A percentile compares a stretch with the other conserved stretches of the same genome.
phyloP scores from a whole-genome alignment of 2,113 vertebrate genomes.

The Muntiacus muntjak region DNA sequence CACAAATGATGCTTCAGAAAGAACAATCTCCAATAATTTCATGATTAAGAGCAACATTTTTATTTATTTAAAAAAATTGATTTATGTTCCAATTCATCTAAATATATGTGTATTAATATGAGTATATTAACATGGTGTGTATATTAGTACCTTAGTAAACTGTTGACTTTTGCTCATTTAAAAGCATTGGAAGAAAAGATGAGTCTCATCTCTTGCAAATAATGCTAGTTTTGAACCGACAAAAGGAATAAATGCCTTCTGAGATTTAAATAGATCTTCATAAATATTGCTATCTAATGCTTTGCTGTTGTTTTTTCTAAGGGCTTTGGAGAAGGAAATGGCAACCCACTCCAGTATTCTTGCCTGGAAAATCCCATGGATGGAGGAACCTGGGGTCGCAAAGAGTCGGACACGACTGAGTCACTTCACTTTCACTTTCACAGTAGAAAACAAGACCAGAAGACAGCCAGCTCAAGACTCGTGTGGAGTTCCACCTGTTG shows the following conservation, averaged over 20 bases:
- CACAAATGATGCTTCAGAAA: not conserved
- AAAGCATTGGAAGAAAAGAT: not conserved
- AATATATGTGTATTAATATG: not conserved
- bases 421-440: too few relatives aligned
- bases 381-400: too few relatives aligned
- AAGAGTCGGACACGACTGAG: too few relatives aligned
- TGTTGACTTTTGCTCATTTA: slow-evolving; percentile 1
- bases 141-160: not conserved
- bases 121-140: not conserved
- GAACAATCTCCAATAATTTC: not conserved
- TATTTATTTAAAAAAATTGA: not conserved
- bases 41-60: not conserved
- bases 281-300: not conserved
- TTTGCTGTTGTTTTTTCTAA: not conserved
- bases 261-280: not conserved
- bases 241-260: not conserved
- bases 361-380: too few relatives aligned
- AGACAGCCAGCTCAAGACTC: not conserved
- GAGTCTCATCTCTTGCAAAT: not conserved
- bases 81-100: not conserved
- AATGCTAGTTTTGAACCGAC: not conserved
- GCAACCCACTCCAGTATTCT: too few relatives aligned
- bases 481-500: not conserved
- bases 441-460: not conserved
- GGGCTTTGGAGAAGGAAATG: not conserved